Conservation (phyloP, 2,888 invertebrate genomes). For the Coronaproctus castanopsis region DNA sequence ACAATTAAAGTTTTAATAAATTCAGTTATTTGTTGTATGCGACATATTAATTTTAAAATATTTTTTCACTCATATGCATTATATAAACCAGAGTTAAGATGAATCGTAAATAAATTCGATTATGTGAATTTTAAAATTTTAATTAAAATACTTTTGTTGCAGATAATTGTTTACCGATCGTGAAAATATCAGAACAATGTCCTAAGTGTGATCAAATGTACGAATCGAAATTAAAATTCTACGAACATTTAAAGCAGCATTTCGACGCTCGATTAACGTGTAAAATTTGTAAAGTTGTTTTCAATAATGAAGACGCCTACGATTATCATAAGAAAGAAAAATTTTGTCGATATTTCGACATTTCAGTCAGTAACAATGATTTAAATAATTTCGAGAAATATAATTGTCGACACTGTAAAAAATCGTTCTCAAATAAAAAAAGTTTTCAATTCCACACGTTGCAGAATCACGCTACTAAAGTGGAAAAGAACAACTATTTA, state of each 20-base stretch:
- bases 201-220: background rate
- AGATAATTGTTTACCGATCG: too few species aligned
- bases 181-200: too few species aligned
- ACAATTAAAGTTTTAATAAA: too few species aligned
- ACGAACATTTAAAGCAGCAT: conserved; percentile 9
- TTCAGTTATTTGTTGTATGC: too few species aligned
- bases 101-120: too few species aligned
- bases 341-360: background rate
- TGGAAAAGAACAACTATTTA: conserved; percentile 4
- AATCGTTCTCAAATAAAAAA: conserved; percentile 10
- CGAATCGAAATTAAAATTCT: background rate
- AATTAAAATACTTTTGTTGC: too few species aligned
- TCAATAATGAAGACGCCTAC: conserved; percentile 8
- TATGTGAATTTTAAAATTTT: too few species aligned
- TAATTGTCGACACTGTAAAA: conserved; percentile 3
- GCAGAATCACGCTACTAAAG: conserved; percentile 8
- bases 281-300: conserved; percentile 5
- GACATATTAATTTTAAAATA: too few species aligned
- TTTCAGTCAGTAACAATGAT: too few species aligned
- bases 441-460: conserved; percentile 10
- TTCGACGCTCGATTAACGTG: conserved; percentile 10
- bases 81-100: too few species aligned
- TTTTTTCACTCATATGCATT: too few species aligned
- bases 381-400: conserved; percentile 2
- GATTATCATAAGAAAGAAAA: conserved; percentile 3